Conservation (phyloP, 1,140 invertebrate species). For the Ganaspis sp. region DNA sequence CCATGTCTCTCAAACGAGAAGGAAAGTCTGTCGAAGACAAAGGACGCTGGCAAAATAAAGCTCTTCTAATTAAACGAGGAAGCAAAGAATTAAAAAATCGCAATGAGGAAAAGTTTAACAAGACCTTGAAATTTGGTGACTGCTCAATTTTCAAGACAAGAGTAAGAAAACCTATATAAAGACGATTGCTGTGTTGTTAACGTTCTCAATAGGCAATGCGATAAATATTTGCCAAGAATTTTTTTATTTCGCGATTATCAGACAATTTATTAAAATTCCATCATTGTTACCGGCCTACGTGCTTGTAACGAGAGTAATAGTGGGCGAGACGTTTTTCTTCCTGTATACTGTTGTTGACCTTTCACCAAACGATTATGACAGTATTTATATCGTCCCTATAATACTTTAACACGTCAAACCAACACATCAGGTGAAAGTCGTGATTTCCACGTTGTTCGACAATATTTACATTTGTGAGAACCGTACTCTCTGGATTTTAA, state of each 20-base stretch:
- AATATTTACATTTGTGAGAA: constrained; percentile 15
- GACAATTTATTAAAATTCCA: constrained; percentile 4
- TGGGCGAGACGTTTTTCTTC: constrained; percentile 65
- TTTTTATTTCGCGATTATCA: background rate
- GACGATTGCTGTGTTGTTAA: background rate
- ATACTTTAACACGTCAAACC: constrained; percentile 49
- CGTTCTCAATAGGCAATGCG: too few species aligned
- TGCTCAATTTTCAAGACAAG: constrained; percentile 11
- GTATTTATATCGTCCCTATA: constrained; percentile 52
- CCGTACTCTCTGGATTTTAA: background rate
- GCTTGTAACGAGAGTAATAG: constrained; percentile 54
- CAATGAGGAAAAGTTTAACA: constrained; percentile 6
- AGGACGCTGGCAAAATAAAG: constrained; percentile 65
- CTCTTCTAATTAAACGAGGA: constrained; percentile 71
- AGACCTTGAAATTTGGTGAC: background rate
- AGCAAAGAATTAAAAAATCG: constrained; percentile 39
- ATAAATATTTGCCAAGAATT: background rate
- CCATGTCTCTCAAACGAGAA: constrained; percentile 52
- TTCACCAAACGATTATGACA: constrained; percentile 58
- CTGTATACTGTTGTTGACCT: constrained; percentile 56
- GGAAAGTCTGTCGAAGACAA: constrained; percentile 62
- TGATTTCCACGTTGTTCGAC: constrained; percentile 25
- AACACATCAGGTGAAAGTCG: constrained; percentile 56
- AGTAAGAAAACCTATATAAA: background rate
- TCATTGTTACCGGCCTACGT: constrained; percentile 49